Base-by-base conservation (phyloP, 2,888 invertebrate species). In the Malthinus seriepunctatus region DNA sequence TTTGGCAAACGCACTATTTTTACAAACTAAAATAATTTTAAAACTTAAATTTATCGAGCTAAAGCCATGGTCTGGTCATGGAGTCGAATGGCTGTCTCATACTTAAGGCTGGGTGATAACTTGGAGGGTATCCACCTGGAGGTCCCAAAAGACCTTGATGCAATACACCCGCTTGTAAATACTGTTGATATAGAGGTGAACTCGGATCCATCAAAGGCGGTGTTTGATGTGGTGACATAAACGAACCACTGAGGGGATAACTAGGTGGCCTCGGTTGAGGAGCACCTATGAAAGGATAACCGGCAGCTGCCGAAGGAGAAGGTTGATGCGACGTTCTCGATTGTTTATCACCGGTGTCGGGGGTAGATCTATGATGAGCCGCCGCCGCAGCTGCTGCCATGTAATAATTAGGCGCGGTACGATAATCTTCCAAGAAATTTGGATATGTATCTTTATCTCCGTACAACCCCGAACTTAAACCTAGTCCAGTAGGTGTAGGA, bases 71-170 rank as follows among this genome's bases (percentile, higher is more conserved):
- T 55, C 83, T 79, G 67, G 85, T 88, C 69, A 89, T 86, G 50
- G 85, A 75, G 72, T 89, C 89, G 69, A 88, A 89, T n/a, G 87
- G 87, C 74, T 88, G 89, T 34, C 89, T 82, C 73, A 88, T 88
- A 61, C 87, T 84, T 54, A 89, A 80, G 14, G 83, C 76, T 1
- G 83, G 76, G 15, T 80, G 86, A 66, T 88, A 89, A 1, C 87
- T 85, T 0, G 88, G 83, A 12, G 88, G 87, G 66, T 87, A 87
- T 57, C 86, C 81, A 38, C 84, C 82, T 5, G 77, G 74, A n/a
- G 67, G 60, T 9, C 74, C 78, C 56, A 82, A 69, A 12, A 81
- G 72, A 8, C 81, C 79, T 62, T 81, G 82, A 68, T 81, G 82
- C 51, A 82, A 67, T 62, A 82, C 76, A 14, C 77, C 78, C 53